A percentile compares a stretch with the other conserved stretches of the same genome.
Conservation (phyloP, 2,113 vertebrate genomes). For the Dermatemys mawii region DNA sequence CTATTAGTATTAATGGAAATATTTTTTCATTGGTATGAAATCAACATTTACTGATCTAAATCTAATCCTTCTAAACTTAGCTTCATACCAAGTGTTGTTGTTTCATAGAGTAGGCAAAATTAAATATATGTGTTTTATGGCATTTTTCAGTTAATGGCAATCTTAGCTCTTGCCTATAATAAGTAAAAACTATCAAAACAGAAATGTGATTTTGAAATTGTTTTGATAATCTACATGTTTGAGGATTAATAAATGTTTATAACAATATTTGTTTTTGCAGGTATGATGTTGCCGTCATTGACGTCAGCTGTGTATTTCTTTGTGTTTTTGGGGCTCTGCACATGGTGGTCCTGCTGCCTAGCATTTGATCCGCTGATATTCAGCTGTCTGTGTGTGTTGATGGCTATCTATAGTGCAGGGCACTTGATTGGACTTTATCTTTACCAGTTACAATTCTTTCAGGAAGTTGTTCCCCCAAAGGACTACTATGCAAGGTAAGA, state of each 20-base stretch:
- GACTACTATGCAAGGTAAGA: constrained; percentile 92
- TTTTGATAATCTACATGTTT: background rate
- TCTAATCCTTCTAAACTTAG: background rate
- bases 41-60: background rate
- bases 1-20: background rate
- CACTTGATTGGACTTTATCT: constrained; percentile 95
- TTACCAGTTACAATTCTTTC: constrained; percentile 98
- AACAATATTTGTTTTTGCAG: constrained; percentile 68
- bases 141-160: background rate
- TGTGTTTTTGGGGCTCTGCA: constrained; percentile 94
- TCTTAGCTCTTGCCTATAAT: background rate
- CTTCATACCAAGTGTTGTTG: background rate
- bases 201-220: background rate
- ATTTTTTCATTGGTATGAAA: background rate
- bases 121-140: background rate
- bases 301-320: constrained; percentile 97
- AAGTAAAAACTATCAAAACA: background rate
- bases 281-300: constrained; percentile 95
- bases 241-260: background rate
- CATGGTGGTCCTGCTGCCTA: constrained; percentile 97
- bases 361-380: constrained; percentile 94
- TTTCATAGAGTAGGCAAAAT: background rate
- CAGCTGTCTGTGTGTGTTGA: constrained; percentile 97
- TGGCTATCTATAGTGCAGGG: constrained; percentile 97
- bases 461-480: constrained; percentile 86